Conservation (phyloP, 2,113 vertebrate genomes). For the Psophia crepitans region DNA sequence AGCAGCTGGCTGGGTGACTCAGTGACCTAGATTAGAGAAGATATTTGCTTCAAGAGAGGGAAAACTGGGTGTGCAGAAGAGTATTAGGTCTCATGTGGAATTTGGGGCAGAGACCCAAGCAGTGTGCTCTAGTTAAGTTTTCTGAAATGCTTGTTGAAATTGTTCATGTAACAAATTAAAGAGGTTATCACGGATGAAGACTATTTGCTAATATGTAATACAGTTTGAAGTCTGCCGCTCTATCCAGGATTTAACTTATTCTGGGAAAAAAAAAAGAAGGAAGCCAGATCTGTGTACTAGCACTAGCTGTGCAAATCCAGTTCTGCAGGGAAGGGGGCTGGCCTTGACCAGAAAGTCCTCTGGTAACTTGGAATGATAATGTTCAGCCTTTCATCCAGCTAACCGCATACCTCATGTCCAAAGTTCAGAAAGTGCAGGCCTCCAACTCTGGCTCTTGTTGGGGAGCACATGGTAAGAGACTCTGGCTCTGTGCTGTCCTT, state of each 20-base stretch:
- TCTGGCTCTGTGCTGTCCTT: not conserved
- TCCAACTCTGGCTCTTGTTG: fast-evolving
- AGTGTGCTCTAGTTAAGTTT: not conserved
- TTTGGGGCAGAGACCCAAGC: not conserved
- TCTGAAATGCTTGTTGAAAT: not conserved
- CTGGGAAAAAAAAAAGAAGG: not conserved
- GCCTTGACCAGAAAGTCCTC: not conserved
- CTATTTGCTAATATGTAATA: not conserved
- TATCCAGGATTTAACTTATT: not conserved
- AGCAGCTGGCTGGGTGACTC: not conserved
- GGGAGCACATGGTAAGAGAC: fast-evolving
- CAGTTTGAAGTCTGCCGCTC: not conserved
- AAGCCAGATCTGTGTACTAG: not conserved
- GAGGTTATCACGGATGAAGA: not conserved
- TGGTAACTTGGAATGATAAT: not conserved
- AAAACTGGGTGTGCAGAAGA: not conserved
- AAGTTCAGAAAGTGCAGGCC: not conserved
- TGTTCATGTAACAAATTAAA: not conserved
- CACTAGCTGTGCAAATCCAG: not conserved
- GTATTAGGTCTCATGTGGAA: not conserved
- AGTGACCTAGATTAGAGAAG: not conserved
- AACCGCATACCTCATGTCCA: not conserved
- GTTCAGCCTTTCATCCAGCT: not conserved
- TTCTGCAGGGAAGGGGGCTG: not conserved
- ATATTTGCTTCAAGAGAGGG: not conserved